Evolutionary conservation across 2,888 invertebrate species (phyloP), one percentile per base, ranked within the genome.

Genomic region (Galeopsomyia nigrocyanea): DNA sequence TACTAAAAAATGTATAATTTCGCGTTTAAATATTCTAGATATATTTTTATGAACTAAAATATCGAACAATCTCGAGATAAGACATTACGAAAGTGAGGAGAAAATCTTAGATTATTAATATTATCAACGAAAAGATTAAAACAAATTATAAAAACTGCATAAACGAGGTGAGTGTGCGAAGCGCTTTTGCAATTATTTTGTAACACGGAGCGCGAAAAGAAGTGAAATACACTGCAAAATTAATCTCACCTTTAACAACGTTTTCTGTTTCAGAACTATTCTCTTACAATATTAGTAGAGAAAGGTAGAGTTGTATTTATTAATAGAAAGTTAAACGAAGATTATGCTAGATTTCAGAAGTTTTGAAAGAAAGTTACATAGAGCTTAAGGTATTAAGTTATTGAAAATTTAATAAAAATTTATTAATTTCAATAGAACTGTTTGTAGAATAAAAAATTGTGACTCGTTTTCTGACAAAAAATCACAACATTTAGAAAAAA

Each of bases 241-340:
- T 78, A 79, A 81, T 82, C 84, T 84, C 84, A 84, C 84, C 84
- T 84, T 82, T 79, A 65, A 74, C 68, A 76, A 75, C 74, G 75
- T 68, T 77, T 77, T 73, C 76, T 78, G 73, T 75, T 75, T 77
- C 77, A 64, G 53, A 50, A 61, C 60, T 56, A 56, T 55, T 65
- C 21, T 55, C 55, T 56, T 46, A 6, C 39, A 46, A 65, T 61
- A 51, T 39, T 39, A 17, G 56, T 68, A 55, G 46, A 17, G 26
- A 51, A 21, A 50, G 13, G 19, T 47, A 49, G 17, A 9, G 26
- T 50, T 61, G 57, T 21, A 17, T 53, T 51, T 50, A 51, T 56
- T 51, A 49, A 51, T 61, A 67, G 46, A 67, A 60, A 55, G 19
- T 49, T 51, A 53, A 31, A 21, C 26, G 51, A 65, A 39, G 50